Conservation (phyloP, 2,797 vertebrate species). For the Avahi laniger region DNA sequence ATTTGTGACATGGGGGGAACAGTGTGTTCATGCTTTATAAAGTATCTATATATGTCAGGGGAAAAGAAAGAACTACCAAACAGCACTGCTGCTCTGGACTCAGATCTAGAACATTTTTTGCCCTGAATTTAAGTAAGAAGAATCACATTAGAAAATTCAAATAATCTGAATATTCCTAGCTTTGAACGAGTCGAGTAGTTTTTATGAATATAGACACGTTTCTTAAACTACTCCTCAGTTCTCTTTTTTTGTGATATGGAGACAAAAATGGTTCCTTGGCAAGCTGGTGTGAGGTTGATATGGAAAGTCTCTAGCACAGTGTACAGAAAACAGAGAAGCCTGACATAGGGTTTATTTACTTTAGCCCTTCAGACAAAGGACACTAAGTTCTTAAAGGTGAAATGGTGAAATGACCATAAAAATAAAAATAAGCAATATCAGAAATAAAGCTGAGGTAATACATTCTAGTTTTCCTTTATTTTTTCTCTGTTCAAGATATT, state of each 20-base stretch:
- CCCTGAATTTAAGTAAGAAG: neutral
- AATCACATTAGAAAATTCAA: neutral
- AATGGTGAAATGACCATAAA: neutral
- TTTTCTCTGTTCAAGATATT: conserved; percentile 2
- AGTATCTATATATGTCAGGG: neutral
- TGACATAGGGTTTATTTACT: neutral
- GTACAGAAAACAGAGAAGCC: neutral
- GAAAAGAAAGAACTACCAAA: neutral
- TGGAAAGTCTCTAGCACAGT: neutral
- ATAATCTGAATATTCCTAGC: neutral
- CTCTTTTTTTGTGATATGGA: neutral
- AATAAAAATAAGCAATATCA: neutral
- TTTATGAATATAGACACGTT: neutral
- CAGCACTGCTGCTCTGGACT: neutral
- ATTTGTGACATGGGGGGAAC: neutral
- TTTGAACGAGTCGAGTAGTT: neutral
- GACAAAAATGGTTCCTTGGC: neutral
- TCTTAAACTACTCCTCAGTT: neutral
- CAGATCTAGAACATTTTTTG: neutral
- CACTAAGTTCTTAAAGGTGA: neutral
- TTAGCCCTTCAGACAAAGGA: neutral
- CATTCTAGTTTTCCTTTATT: neutral
- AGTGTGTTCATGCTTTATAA: neutral
- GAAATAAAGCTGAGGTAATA: conserved; percentile 8
- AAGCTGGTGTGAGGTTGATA: neutral